Evolutionary conservation across 2,113 vertebrate genomes (phyloP).

Genomic region (Sigmodon hispidus): DNA sequence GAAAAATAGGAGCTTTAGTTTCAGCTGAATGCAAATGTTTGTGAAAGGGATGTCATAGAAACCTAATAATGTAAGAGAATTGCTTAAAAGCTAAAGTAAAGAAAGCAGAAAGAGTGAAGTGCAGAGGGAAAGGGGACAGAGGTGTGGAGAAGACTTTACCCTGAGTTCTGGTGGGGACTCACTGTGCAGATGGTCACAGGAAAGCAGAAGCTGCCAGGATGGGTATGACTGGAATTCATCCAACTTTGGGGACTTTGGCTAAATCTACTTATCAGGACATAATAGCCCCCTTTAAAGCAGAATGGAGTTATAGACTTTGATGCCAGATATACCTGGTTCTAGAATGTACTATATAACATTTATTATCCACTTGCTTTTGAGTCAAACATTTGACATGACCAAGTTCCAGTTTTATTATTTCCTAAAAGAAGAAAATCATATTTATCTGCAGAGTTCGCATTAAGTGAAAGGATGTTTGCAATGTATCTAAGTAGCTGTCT

Average conservation of each 20-base stretch:
- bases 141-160: neutral
- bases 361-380: neutral
- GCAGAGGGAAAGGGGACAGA: neutral
- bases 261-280: neutral
- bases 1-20: neutral
- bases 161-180: neutral
- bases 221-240: neutral
- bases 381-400: neutral
- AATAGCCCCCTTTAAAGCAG: neutral
- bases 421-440: neutral
- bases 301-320: neutral
- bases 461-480: neutral
- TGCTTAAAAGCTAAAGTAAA: neutral
- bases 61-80: neutral
- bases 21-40: conserved; percentile 1
- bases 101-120: neutral
- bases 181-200: neutral
- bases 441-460: neutral
- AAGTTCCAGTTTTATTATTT: conserved; percentile 17
- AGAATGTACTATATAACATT: neutral
- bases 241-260: neutral
- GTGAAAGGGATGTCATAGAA: neutral
- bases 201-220: neutral
- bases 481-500: conserved; percentile 11
- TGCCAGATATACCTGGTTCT: neutral